phyloP scores from a whole-genome alignment of 1,140 invertebrate species.

The Stratiolaelaps scimitus region DNA sequence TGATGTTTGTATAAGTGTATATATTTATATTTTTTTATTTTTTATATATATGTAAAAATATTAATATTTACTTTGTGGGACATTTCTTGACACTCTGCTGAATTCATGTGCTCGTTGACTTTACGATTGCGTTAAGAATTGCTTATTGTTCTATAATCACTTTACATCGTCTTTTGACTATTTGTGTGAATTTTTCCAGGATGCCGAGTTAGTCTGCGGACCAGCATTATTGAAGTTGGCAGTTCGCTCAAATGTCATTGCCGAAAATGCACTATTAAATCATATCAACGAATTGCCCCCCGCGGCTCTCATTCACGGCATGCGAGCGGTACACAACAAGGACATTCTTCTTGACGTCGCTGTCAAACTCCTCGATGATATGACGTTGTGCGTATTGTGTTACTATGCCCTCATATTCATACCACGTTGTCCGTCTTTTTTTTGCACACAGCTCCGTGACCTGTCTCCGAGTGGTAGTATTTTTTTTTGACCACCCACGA shows the following conservation, averaged over 20 bases:
- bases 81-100: too few species aligned
- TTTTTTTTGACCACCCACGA: background rate
- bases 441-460: background rate
- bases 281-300: background rate
- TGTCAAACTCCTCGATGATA: background rate
- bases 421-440: background rate
- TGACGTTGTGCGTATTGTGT: background rate
- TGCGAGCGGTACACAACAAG: background rate
- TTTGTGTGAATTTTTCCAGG: constrained; percentile 7
- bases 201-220: background rate
- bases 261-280: background rate
- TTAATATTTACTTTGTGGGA: too few species aligned
- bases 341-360: background rate
- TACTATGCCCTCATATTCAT: too few species aligned
- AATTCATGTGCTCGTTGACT: too few species aligned
- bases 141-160: too few species aligned
- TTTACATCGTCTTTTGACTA: too few species aligned
- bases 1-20: too few species aligned
- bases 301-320: background rate
- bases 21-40: too few species aligned
- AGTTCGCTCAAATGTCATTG: background rate
- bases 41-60: too few species aligned
- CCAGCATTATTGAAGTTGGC: background rate
- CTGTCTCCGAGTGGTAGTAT: background rate
- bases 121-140: too few species aligned